Evolutionary conservation across 2,888 invertebrate species (phyloP).

Genomic region (Lochmaea capreae): DNA sequence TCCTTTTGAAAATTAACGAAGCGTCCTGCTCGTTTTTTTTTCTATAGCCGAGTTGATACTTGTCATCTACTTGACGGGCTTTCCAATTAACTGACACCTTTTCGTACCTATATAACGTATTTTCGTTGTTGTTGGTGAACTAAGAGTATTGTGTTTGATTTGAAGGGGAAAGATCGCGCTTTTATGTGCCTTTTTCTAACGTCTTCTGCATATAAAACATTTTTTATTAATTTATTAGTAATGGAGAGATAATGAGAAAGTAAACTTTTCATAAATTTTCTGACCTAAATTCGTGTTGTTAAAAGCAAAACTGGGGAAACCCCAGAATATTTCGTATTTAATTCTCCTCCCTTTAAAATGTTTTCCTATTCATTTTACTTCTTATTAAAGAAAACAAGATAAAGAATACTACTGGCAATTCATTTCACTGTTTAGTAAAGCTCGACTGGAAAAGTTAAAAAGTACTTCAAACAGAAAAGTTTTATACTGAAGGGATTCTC

Average conservation of each 20-base stretch:
- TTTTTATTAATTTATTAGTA: too few relatives aligned
- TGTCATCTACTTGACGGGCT: conserved; percentile 24
- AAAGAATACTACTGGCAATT: neutral
- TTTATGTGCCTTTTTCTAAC: neutral
- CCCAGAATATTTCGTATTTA: too few relatives aligned
- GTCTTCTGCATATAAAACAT: too few relatives aligned
- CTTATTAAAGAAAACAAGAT: too few relatives aligned
- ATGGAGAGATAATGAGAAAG: neutral
- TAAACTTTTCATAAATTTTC: neutral
- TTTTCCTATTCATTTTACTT: too few relatives aligned
- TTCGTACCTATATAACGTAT: conserved; percentile 22
- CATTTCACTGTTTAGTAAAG: conserved; percentile 14
- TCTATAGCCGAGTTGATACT: conserved; percentile 22
- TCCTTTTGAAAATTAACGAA: conserved; percentile 36
- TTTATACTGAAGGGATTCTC: conserved; percentile 25
- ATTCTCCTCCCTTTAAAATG: too few relatives aligned
- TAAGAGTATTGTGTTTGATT: neutral
- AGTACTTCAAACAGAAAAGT: conserved; percentile 28
- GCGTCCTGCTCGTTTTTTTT: conserved; percentile 18
- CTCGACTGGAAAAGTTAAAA: conserved; percentile 34
- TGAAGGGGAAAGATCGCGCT: neutral
- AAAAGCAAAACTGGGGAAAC: too few relatives aligned
- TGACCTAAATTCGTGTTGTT: neutral
- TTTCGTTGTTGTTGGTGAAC: conserved; percentile 14
- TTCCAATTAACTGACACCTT: conserved; percentile 34